phyloP scores from a whole-genome alignment of 2,888 invertebrate species.

The Morpho achilles region DNA sequence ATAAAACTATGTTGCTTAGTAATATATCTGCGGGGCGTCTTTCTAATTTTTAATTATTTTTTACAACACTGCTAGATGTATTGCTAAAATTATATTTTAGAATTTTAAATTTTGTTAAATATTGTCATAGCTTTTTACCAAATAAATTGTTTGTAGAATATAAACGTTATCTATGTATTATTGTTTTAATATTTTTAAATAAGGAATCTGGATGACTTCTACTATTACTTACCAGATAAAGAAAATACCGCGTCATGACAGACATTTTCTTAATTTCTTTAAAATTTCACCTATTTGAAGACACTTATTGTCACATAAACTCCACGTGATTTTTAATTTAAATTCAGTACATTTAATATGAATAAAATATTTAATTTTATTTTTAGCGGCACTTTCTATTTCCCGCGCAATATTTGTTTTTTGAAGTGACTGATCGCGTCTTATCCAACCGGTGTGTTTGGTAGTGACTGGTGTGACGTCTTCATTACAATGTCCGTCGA shows the following conservation, averaged over 20 bases:
- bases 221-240: conserved; percentile 27
- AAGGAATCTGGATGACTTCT: background rate
- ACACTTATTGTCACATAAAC: conserved; percentile 11
- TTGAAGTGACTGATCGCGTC: conserved; percentile 15
- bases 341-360: too few relatives aligned
- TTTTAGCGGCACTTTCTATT: background rate
- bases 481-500: background rate
- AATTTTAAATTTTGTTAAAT: too few relatives aligned
- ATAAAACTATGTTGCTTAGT: too few relatives aligned
- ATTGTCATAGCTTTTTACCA: background rate
- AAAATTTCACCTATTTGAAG: background rate
- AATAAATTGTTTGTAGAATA: background rate
- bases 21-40: too few relatives aligned
- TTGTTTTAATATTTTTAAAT: too few relatives aligned
- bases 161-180: too few relatives aligned
- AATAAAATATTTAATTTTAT: too few relatives aligned
- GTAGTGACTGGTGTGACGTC: conserved; percentile 15
- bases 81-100: too few relatives aligned
- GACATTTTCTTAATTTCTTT: conserved; percentile 17
- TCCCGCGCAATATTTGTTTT: conserved; percentile 14
- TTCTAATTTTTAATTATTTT: too few relatives aligned
- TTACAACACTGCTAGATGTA: too few relatives aligned
- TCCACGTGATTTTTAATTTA: background rate
- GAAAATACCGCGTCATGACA: conserved; percentile 23
- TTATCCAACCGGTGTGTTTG: conserved; percentile 8